A percentile compares a stretch with the other conserved stretches of the same genome.
Conservation (phyloP, 2,113 vertebrate genomes). For the Epinephelus fuscoguttatus region DNA sequence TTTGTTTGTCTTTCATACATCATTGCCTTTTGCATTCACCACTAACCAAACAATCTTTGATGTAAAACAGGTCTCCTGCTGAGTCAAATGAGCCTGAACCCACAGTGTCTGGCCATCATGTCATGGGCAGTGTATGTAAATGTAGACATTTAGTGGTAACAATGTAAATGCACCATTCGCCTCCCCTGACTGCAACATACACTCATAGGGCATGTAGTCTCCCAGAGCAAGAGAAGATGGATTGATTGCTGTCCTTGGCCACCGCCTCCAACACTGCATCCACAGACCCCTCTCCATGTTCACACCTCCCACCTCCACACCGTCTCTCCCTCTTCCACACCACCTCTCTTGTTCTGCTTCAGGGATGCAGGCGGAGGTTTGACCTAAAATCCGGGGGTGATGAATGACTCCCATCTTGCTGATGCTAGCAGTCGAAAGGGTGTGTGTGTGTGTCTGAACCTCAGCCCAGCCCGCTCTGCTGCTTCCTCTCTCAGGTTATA, state of each 20-base stretch:
- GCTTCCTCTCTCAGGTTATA: background rate
- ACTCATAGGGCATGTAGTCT: background rate
- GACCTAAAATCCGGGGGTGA: constrained; percentile 83
- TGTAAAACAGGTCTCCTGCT: constrained; percentile 17
- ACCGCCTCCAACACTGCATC: constrained; percentile 2
- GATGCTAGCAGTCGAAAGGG: constrained; percentile 54
- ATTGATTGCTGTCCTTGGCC: constrained; percentile 61
- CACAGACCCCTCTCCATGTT: background rate
- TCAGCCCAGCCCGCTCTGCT: constrained; percentile 13
- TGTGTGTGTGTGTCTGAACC: constrained; percentile 29
- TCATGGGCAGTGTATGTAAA: constrained; percentile 9
- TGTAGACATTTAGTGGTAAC: constrained; percentile 5
- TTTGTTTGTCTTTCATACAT: constrained; percentile 30
- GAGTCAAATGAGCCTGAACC: constrained; percentile 17
- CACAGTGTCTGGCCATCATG: background rate
- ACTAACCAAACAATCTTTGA: constrained; percentile 8
- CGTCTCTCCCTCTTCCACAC: constrained; percentile 13
- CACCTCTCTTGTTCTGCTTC: constrained; percentile 51
- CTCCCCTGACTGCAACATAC: constrained; percentile 17
- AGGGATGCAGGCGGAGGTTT: constrained; percentile 73
- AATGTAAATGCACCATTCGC: constrained; percentile 23
- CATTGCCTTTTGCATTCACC: constrained; percentile 4
- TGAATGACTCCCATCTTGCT: constrained; percentile 77
- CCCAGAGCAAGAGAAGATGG: constrained; percentile 16
- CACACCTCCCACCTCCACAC: constrained; percentile 40